Conservation (phyloP, 2,797 vertebrate genomes). For the Phataginus tricuspis region DNA sequence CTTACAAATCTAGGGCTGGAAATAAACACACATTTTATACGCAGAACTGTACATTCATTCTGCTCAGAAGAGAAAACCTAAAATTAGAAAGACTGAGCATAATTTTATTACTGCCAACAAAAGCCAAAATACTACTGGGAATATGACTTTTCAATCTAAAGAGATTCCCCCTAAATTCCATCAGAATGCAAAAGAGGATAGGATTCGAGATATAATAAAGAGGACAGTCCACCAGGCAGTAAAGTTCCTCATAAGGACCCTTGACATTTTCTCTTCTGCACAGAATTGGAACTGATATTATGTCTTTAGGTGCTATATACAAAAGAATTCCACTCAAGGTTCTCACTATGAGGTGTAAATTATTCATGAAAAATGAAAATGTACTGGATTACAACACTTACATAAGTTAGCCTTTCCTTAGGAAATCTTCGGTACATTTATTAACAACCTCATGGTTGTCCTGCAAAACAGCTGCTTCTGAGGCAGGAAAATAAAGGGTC, state of each 20-base stretch:
- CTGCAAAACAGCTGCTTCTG: background rate
- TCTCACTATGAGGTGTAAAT: constrained; percentile 64
- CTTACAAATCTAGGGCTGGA: background rate
- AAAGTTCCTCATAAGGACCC: background rate
- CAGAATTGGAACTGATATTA: constrained; percentile 26
- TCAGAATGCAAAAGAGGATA: constrained; percentile 36
- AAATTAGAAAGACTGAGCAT: background rate
- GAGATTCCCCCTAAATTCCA: background rate
- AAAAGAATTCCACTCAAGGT: constrained; percentile 35
- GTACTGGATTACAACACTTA: constrained; percentile 53
- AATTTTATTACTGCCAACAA: constrained; percentile 3
- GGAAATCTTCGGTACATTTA: constrained; percentile 45
- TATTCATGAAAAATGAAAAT: constrained; percentile 68
- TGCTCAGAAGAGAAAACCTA: background rate
- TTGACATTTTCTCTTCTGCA: constrained; percentile 48
- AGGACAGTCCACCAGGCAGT: background rate
- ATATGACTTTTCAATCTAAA: background rate
- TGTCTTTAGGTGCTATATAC: constrained; percentile 59
- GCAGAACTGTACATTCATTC: background rate
- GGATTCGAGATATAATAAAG: background rate
- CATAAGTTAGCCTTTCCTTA: constrained; percentile 60
- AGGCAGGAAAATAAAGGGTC: background rate
- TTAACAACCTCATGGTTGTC: constrained; percentile 42
- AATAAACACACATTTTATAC: background rate
- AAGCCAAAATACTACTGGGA: constrained; percentile 4